phyloP scores from a whole-genome alignment of 2,797 vertebrate genomes.

The Loriculus beryllinus region DNA sequence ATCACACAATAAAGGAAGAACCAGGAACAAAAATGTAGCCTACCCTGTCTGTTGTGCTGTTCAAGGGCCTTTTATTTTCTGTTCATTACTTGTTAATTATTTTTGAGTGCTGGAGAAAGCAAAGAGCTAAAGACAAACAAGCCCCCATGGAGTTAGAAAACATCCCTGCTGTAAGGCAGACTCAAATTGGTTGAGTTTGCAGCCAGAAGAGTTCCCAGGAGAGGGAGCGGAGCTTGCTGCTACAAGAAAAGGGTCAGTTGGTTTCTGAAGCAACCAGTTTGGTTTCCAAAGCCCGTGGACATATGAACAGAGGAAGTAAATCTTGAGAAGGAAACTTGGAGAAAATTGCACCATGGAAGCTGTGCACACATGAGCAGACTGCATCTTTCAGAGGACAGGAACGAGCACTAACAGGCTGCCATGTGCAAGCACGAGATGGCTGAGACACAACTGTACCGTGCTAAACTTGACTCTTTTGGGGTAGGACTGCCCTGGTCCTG shows the following conservation, averaged over 20 bases:
- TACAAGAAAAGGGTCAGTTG: background rate
- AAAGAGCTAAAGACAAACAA: constrained; percentile 37
- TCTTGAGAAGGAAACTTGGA: background rate
- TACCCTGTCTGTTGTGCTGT: background rate
- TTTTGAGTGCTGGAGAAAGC: constrained; percentile 20
- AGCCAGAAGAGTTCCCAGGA: constrained; percentile 34
- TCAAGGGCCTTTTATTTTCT: constrained; percentile 40
- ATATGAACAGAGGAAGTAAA: background rate
- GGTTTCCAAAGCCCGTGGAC: background rate
- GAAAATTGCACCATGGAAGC: background rate
- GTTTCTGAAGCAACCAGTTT: constrained; percentile 4
- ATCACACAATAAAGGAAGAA: constrained; percentile 15
- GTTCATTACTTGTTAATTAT: constrained; percentile 47
- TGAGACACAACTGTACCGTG: background rate
- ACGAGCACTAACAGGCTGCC: background rate
- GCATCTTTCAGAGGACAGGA: background rate
- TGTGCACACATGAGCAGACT: accelerated
- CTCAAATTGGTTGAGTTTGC: background rate
- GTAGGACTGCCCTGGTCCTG: background rate
- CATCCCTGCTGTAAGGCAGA: background rate
- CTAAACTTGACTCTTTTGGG: background rate
- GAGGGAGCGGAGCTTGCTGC: background rate
- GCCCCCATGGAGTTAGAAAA: background rate
- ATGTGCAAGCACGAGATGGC: accelerated
- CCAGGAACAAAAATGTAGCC: background rate